Evolutionary conservation across 2,888 invertebrate species (phyloP).

Genomic region (Synergus japonicus): DNA sequence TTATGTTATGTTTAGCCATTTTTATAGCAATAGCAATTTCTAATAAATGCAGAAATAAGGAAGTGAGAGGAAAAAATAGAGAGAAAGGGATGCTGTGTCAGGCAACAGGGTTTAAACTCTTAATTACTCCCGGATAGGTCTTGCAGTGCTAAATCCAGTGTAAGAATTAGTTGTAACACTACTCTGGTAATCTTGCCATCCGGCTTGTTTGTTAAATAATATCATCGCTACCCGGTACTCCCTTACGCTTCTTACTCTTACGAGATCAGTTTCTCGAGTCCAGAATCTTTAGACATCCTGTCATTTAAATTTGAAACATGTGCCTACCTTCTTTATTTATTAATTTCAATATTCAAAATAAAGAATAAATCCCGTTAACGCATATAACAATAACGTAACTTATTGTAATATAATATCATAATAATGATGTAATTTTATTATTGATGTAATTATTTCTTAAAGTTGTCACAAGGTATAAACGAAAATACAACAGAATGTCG

Average conservation of each 20-base stretch:
- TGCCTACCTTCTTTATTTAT: not conserved
- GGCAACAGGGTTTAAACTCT: constrained; percentile 74
- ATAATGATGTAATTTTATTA: not conserved
- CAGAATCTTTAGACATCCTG: constrained; percentile 31
- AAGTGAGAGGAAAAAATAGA: constrained; percentile 46
- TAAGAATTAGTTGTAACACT: constrained; percentile 71
- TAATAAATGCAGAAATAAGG: constrained; percentile 34
- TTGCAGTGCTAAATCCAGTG: constrained; percentile 58
- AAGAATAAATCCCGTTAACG: too few species aligned
- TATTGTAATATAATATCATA: too few species aligned
- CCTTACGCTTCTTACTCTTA: not conserved
- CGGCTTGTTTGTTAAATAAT: constrained; percentile 76
- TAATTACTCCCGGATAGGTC: constrained; percentile 70
- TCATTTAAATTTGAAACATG: constrained; percentile 8
- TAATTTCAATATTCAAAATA: not conserved
- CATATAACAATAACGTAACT: too few species aligned
- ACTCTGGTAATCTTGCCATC: constrained; percentile 72
- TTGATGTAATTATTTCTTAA: not conserved
- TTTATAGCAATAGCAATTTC: too few species aligned
- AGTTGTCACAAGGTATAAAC: not conserved
- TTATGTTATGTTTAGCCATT: too few species aligned
- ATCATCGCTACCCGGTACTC: constrained; percentile 63
- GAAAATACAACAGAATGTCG: constrained; percentile 1
- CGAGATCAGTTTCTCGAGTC: not conserved
- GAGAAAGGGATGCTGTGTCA: constrained; percentile 61